Evolutionary conservation across 2,888 invertebrate species (phyloP).

Genomic region (Rosalia funebris): DNA sequence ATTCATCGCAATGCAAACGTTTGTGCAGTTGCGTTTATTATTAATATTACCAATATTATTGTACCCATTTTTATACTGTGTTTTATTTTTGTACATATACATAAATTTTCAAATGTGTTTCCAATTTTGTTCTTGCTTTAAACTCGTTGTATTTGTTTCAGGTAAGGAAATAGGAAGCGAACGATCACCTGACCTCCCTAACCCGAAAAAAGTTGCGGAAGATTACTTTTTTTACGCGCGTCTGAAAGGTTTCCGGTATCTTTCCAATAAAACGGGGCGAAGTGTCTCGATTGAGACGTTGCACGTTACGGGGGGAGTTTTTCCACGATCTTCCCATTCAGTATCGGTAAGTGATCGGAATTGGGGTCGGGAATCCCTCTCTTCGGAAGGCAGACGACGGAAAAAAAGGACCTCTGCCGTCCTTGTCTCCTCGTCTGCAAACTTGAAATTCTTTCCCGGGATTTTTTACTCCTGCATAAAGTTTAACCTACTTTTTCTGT

Average conservation of each 20-base stretch:
- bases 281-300: conserved; percentile 48
- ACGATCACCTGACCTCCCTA: conserved; percentile 42
- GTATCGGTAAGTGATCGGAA: conserved; percentile 51
- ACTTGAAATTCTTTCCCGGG: conserved; percentile 43
- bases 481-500: conserved; percentile 48
- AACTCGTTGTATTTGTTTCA: too few species aligned
- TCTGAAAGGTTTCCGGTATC: conserved; percentile 51
- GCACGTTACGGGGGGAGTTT: conserved; percentile 44
- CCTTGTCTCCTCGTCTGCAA: conserved; percentile 40
- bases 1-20: too few species aligned
- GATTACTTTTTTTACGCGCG: conserved; percentile 37
- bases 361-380: conserved; percentile 46
- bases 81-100: too few species aligned
- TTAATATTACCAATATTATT: too few species aligned
- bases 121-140: too few species aligned
- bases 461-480: conserved; percentile 36
- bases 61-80: too few species aligned
- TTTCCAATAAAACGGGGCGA: conserved; percentile 49
- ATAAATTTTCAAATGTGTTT: too few species aligned
- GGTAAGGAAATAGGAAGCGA: too few species aligned
- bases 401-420: conserved; percentile 34
- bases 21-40: too few species aligned
- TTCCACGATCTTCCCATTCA: conserved; percentile 47
- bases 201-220: conserved; percentile 40
- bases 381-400: conserved; percentile 39